These are phyloP conservation scores for Apis laboriosa DNA, from an alignment of 1,140 invertebrate genomes.

Conservation along the genomic window DNA sequence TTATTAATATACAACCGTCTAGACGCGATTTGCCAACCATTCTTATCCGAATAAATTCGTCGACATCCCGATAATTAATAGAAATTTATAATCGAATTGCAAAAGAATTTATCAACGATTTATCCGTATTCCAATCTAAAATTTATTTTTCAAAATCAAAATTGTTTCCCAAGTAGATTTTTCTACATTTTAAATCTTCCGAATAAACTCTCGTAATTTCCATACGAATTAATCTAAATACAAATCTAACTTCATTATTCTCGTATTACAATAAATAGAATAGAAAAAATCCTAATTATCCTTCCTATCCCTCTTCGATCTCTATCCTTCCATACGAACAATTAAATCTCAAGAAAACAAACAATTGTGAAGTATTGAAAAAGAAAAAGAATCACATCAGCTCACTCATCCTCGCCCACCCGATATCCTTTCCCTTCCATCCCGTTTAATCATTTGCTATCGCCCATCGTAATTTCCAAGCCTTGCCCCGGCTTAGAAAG, in stretches of 20 bases:
- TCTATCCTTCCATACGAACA: too few species aligned
- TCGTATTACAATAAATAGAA: too few species aligned
- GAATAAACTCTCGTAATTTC: too few species aligned
- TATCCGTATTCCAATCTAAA: background rate
- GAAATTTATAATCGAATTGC: background rate
- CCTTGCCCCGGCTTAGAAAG: background rate
- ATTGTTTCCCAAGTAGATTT: background rate
- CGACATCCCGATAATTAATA: too few species aligned
- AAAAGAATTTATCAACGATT: background rate
- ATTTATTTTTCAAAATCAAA: background rate
- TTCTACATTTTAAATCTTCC: too few species aligned
- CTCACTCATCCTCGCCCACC: constrained; percentile 3
- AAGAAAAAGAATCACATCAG: background rate
- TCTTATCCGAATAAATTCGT: background rate
- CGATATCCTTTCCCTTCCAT: background rate
- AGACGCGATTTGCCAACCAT: background rate
- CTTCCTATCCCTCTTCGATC: too few species aligned
- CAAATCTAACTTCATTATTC: too few species aligned
- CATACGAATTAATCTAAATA: too few species aligned
- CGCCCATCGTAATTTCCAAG: constrained; percentile 21
- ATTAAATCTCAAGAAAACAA: too few species aligned
- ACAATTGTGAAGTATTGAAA: too few species aligned
- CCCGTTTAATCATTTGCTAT: constrained; percentile 43
- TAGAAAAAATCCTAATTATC: too few species aligned
- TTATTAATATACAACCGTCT: background rate